A percentile compares a stretch with the other conserved stretches of the same genome.
These are phyloP conservation scores for Thamnophis elegans DNA, from an alignment of 2,797 vertebrate species.

Conservation along the genomic window DNA sequence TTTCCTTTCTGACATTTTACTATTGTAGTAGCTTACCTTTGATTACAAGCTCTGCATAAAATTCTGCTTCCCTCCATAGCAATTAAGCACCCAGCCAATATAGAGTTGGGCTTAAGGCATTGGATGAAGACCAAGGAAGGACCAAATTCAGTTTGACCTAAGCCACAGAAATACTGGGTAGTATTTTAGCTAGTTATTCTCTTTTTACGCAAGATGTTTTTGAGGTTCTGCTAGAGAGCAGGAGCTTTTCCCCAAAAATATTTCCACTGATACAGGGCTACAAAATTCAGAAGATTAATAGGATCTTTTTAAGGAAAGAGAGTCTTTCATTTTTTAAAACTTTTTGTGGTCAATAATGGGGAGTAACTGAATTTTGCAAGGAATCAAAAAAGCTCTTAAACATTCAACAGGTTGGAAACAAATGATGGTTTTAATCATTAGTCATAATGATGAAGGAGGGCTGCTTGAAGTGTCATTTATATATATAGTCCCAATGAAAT, in stretches of 20 bases:
- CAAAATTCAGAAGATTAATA: neutral
- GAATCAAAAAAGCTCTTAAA: slow-evolving; percentile 36
- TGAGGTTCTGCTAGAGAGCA: neutral
- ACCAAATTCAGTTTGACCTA: neutral
- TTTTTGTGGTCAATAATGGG: slow-evolving; percentile 17
- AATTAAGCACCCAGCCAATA: slow-evolving; percentile 29
- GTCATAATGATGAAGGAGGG: neutral
- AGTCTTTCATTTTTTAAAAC: neutral
- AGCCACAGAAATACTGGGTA: neutral
- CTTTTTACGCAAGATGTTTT: neutral
- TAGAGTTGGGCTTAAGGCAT: neutral
- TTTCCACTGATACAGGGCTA: neutral
- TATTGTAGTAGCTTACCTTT: slow-evolving; percentile 68
- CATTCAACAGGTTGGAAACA: slow-evolving; percentile 38
- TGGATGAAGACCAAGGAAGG: neutral
- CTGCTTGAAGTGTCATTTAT: neutral
- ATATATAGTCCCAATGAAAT: neutral
- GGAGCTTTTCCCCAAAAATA: accelerated
- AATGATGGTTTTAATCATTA: neutral
- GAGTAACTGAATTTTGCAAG: slow-evolving; percentile 23
- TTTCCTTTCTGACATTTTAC: slow-evolving; percentile 52
- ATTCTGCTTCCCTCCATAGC: slow-evolving; percentile 53
- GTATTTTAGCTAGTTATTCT: neutral
- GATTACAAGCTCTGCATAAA: slow-evolving; percentile 62
- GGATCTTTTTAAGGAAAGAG: neutral